These are phyloP conservation scores for Tonatia bakeri DNA, from an alignment of 2,113 vertebrate species.

Conservation along the genomic window DNA sequence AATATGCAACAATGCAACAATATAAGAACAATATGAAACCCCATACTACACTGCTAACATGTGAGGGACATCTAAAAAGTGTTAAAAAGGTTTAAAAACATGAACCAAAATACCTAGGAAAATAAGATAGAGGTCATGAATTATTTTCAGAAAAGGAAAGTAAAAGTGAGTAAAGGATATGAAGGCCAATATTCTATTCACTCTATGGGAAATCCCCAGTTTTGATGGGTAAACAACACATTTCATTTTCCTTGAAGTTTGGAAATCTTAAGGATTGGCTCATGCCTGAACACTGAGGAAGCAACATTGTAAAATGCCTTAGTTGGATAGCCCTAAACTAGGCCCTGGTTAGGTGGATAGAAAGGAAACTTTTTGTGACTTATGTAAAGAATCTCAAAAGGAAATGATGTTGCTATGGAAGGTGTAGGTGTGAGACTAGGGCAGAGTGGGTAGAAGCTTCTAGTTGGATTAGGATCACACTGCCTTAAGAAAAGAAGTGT, in stretches of 20 bases:
- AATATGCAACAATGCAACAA: background rate
- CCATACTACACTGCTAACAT: background rate
- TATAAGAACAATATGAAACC: background rate
- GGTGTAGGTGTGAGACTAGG: background rate
- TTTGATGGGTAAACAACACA: background rate
- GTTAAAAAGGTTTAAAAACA: background rate
- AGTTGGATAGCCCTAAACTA: background rate
- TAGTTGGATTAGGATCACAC: background rate
- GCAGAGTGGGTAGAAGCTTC: background rate
- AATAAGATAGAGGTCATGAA: background rate
- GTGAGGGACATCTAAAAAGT: background rate
- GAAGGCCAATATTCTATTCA: background rate
- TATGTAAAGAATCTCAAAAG: background rate
- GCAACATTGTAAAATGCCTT: background rate
- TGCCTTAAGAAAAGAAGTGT: background rate
- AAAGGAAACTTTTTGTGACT: background rate
- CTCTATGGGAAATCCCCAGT: background rate
- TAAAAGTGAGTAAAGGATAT: background rate
- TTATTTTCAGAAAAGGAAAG: conserved; percentile 32
- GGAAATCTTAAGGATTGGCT: background rate
- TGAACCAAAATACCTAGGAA: background rate
- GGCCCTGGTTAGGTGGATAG: background rate
- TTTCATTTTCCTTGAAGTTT: background rate
- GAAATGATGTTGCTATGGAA: background rate
- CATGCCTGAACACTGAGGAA: background rate